A percentile compares a stretch with the other conserved stretches of the same genome.
phyloP scores from a whole-genome alignment of 2,113 vertebrate species.

The Nyctibius bracteatus region DNA sequence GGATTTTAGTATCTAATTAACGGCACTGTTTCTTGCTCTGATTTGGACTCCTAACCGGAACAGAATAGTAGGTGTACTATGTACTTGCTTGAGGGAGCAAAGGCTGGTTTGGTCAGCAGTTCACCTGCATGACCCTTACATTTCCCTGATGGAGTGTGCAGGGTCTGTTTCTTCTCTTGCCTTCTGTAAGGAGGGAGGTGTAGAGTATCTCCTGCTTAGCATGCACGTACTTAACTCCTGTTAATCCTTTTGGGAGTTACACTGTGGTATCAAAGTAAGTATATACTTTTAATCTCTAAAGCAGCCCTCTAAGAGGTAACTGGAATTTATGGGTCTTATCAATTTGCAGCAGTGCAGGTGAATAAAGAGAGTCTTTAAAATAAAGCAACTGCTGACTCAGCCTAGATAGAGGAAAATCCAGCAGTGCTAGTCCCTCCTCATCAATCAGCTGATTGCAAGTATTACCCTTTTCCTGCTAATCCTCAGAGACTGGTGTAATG shows the following conservation, averaged over 20 bases:
- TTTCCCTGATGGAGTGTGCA: not conserved
- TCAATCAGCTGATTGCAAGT: slow-evolving; percentile 30
- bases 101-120: not conserved
- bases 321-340: slow-evolving; percentile 10
- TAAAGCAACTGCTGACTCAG: slow-evolving; percentile 50
- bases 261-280: slow-evolving; percentile 2
- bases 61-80: not conserved
- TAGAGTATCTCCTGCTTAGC: not conserved
- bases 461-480: slow-evolving; percentile 49
- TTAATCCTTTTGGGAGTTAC: not conserved
- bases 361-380: slow-evolving; percentile 61
- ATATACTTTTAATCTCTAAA: slow-evolving; percentile 23
- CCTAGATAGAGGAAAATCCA: slow-evolving; percentile 36
- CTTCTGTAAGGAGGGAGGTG: not conserved
- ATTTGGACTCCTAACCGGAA: not conserved
- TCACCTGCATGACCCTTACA: not conserved
- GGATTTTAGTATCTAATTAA: not conserved
- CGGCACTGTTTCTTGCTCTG: rapidly evolving
- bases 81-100: not conserved
- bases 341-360: slow-evolving; percentile 22
- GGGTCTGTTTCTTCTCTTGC: not conserved
- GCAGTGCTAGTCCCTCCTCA: not conserved
- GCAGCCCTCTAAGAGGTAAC: not conserved
- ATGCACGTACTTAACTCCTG: not conserved
- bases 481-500: slow-evolving; percentile 31